A percentile compares a stretch with the other conserved stretches of the same genome.
These are phyloP conservation scores for Nymphalis urticae DNA, from an alignment of 2,888 invertebrate species.

Conservation along the genomic window DNA sequence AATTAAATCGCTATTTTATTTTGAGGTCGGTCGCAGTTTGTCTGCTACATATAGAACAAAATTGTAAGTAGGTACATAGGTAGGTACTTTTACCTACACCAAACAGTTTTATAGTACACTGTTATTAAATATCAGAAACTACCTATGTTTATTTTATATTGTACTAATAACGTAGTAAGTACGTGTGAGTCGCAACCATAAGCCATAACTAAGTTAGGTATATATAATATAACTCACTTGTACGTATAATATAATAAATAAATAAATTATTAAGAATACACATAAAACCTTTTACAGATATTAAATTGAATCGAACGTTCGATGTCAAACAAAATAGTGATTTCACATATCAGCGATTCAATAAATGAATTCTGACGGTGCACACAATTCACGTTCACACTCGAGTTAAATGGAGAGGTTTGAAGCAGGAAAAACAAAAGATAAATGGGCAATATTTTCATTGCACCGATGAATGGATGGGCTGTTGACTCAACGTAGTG, in stretches of 20 bases:
- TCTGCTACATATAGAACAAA: too few relatives aligned
- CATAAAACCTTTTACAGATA: conserved; percentile 35
- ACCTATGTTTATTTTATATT: too few relatives aligned
- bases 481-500: conserved; percentile 68
- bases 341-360: conserved; percentile 67
- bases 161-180: too few relatives aligned
- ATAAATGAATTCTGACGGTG: conserved; percentile 70
- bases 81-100: too few relatives aligned
- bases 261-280: conserved; percentile 14
- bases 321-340: conserved; percentile 62
- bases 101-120: too few relatives aligned
- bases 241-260: neutral
- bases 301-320: conserved; percentile 46
- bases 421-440: conserved; percentile 62
- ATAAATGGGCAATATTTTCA: conserved; percentile 76
- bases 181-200: too few relatives aligned
- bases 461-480: conserved; percentile 68
- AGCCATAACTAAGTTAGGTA: too few relatives aligned
- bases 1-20: too few relatives aligned
- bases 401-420: conserved; percentile 55
- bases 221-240: too few relatives aligned
- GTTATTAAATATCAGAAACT: too few relatives aligned
- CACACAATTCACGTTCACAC: conserved; percentile 53
- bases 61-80: too few relatives aligned
- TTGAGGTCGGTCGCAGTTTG: too few relatives aligned